phyloP scores from a whole-genome alignment of 1,140 invertebrate genomes.

The Cataglyphis hispanica region DNA sequence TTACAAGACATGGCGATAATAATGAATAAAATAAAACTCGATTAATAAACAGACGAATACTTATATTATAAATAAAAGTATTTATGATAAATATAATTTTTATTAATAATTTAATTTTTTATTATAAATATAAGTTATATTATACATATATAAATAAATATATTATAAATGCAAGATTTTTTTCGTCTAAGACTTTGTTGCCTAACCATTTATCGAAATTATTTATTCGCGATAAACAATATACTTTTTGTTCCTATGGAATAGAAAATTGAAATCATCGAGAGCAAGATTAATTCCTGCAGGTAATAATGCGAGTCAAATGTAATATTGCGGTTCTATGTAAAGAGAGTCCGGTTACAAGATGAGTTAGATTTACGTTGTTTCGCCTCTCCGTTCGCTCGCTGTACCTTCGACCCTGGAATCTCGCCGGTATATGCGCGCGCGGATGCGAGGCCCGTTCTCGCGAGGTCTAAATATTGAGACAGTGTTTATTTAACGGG shows the following conservation, averaged over 20 bases:
- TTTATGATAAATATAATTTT: background rate
- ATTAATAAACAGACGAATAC: slow-evolving; percentile 17
- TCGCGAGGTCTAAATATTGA: slow-evolving; percentile 86
- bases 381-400: background rate
- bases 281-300: background rate
- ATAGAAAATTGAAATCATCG: background rate
- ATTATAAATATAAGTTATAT: too few species aligned
- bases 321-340: background rate
- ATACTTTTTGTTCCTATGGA: background rate
- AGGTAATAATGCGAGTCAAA: background rate
- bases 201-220: too few species aligned
- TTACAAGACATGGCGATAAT: background rate
- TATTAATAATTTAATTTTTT: too few species aligned
- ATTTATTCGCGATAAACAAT: background rate
- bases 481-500: slow-evolving; percentile 86
- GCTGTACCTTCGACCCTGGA: slow-evolving; percentile 57
- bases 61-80: background rate
- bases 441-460: slow-evolving; percentile 66
- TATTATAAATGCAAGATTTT: background rate
- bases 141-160: too few species aligned
- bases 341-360: background rate
- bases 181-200: background rate
- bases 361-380: background rate
- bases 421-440: slow-evolving; percentile 36
- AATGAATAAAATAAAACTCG: background rate